Conservation (phyloP, 2,797 vertebrate species). For the Argentina silus region DNA sequence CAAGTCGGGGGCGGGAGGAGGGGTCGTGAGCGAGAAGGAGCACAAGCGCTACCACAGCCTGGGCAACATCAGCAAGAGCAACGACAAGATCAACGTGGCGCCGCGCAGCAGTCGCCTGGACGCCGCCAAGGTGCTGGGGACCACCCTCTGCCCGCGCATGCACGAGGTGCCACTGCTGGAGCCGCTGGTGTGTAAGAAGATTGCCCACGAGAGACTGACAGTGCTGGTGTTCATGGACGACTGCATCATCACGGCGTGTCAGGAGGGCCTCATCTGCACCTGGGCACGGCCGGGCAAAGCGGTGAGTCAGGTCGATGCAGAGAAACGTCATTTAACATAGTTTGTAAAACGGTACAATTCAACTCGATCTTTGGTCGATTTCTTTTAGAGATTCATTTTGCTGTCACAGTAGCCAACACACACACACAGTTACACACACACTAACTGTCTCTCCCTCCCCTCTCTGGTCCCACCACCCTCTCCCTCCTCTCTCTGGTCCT, state of each 20-base stretch:
- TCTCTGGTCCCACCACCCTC: no score
- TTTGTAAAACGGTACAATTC: no score
- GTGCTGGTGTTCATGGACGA: constrained; percentile 94
- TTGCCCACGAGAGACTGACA: constrained; percentile 89
- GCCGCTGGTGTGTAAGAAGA: constrained; percentile 94
- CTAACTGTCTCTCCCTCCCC: not conserved
- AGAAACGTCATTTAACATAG: not conserved
- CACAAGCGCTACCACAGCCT: constrained; percentile 93
- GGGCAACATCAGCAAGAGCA: constrained; percentile 90
- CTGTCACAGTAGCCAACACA: no score
- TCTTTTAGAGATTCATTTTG: no score
- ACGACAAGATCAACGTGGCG: constrained; percentile 83
- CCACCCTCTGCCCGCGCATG: constrained; percentile 88
- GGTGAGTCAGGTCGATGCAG: constrained; percentile 70
- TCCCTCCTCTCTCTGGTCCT: no score
- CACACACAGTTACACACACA: no score
- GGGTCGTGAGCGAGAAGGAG: constrained; percentile 82
- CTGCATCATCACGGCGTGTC: constrained; percentile 93
- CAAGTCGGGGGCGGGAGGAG: constrained; percentile 61
- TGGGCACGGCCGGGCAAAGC: constrained; percentile 89
- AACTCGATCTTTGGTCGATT: no score
- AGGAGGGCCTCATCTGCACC: constrained; percentile 92
- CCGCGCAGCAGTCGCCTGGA: constrained; percentile 82
- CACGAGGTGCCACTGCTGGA: constrained; percentile 91
- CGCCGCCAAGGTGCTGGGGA: constrained; percentile 87